These are phyloP conservation scores for Guaruba guarouba DNA, from an alignment of 2,113 vertebrate species.

Conservation along the genomic window DNA sequence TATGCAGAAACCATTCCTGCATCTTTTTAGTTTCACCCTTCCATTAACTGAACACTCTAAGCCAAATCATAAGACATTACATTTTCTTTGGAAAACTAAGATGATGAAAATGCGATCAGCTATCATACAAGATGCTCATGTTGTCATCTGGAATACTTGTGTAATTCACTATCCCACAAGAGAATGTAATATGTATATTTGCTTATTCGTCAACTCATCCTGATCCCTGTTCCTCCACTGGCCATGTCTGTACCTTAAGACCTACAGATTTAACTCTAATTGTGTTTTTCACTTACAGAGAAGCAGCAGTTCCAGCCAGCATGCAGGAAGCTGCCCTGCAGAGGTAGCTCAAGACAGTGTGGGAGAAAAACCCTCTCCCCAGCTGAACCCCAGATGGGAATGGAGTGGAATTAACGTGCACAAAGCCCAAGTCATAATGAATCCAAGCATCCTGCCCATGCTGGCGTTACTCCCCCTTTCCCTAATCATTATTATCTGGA, in stretches of 20 bases:
- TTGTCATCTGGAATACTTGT: not conserved
- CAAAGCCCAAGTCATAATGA: not conserved
- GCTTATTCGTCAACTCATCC: not conserved
- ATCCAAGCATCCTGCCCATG: not conserved
- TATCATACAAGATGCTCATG: not conserved
- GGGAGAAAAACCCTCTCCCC: not conserved
- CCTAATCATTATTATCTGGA: not conserved
- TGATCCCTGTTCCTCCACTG: not conserved
- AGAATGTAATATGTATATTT: not conserved
- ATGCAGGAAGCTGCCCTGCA: not conserved
- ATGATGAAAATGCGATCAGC: not conserved
- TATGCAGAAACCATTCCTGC: constrained; percentile 6
- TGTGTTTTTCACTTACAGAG: not conserved
- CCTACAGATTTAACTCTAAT: not conserved
- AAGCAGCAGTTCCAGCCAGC: not conserved
- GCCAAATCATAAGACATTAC: not conserved
- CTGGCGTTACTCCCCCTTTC: not conserved
- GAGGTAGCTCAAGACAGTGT: not conserved
- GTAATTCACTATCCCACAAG: not conserved
- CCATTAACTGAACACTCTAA: not conserved
- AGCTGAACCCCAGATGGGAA: not conserved
- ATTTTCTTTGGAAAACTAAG: not conserved
- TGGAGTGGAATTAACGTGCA: not conserved
- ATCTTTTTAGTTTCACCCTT: not conserved
- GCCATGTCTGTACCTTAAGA: not conserved